Conservation (phyloP, 2,888 invertebrate genomes). For the Isoperla grammatica region DNA sequence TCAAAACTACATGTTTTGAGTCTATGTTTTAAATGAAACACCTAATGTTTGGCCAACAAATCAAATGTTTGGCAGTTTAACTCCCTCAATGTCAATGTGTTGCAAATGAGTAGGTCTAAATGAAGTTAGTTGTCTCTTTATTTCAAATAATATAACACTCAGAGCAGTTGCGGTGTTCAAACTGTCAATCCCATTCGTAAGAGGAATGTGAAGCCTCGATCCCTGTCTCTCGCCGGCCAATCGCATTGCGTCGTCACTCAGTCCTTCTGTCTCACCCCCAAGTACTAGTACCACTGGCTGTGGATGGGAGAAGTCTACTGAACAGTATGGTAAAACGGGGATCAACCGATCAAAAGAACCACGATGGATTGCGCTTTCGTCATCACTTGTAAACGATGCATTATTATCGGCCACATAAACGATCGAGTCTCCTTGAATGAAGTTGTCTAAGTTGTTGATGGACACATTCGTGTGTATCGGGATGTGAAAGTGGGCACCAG, state of each 20-base stretch:
- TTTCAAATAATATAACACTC: slow-evolving; percentile 79
- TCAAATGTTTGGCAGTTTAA: no score
- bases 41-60: no score
- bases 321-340: slow-evolving; percentile 58
- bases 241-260: slow-evolving; percentile 64
- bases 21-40: no score
- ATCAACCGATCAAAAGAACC: slow-evolving; percentile 36
- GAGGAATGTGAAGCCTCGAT: slow-evolving; percentile 68
- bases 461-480: slow-evolving; percentile 56
- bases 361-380: neutral
- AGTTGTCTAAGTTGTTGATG: slow-evolving; percentile 5
- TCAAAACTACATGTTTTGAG: no score
- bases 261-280: slow-evolving; percentile 85
- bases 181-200: slow-evolving; percentile 72
- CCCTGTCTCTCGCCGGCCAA: slow-evolving; percentile 56
- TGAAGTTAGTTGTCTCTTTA: slow-evolving; percentile 64
- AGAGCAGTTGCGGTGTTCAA: slow-evolving; percentile 79
- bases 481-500: slow-evolving; percentile 80
- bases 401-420: slow-evolving; percentile 24
- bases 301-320: slow-evolving; percentile 50
- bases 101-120: no score
- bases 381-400: neutral
- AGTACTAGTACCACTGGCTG: slow-evolving; percentile 63
- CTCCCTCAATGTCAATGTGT: no score
- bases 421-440: slow-evolving; percentile 1